phyloP scores from a whole-genome alignment of 2,113 vertebrate genomes.

The Haemorhous mexicanus region DNA sequence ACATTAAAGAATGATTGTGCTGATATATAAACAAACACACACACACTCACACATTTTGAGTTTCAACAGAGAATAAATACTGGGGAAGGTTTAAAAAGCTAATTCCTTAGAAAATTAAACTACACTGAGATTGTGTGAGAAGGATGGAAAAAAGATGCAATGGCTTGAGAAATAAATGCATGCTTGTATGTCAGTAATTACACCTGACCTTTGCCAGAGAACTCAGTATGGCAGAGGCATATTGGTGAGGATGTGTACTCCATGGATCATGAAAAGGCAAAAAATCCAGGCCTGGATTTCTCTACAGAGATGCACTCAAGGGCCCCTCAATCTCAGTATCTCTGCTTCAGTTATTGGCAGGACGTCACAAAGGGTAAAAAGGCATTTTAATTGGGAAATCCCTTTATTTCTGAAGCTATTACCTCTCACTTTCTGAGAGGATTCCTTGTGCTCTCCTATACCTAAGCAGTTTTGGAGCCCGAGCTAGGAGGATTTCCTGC shows the following conservation, averaged over 20 bases:
- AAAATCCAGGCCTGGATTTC: neutral
- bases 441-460: neutral
- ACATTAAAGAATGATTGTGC: neutral
- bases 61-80: neutral
- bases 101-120: neutral
- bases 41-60: neutral
- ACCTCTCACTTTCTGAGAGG: neutral
- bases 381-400: neutral
- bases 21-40: constrained; percentile 20
- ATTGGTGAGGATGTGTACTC: neutral
- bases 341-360: neutral
- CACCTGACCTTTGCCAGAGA: neutral
- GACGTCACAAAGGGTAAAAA: neutral
- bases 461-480: neutral
- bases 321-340: neutral
- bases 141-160: neutral
- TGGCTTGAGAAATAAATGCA: neutral
- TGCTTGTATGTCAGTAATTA: neutral
- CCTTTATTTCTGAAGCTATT: neutral
- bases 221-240: neutral
- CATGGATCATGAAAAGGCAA: neutral
- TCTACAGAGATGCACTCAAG: neutral
- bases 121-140: neutral
- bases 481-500: neutral
- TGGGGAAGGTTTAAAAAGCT: neutral